A percentile compares a stretch with the other conserved stretches of the same genome.
Conservation (phyloP, 2,797 vertebrate genomes). For the Sebastes baramenuke region DNA sequence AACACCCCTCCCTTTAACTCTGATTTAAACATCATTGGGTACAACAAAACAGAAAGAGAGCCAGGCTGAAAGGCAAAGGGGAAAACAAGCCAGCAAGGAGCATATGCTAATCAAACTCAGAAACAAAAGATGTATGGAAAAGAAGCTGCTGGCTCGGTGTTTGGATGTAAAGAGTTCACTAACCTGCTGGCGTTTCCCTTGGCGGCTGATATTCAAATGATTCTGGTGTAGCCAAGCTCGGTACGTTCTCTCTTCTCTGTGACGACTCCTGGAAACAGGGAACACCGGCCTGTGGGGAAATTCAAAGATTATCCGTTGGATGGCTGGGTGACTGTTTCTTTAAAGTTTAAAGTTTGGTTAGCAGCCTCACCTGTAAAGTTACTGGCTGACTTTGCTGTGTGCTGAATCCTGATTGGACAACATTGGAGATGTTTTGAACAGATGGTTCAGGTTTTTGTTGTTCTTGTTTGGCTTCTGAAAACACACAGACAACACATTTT, state of each 20-base stretch:
- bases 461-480: slow-evolving; percentile 57
- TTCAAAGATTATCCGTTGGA: background rate
- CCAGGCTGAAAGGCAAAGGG: background rate
- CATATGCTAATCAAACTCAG: slow-evolving; percentile 12
- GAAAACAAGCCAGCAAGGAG: background rate
- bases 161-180: background rate
- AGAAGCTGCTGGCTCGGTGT: slow-evolving; percentile 21
- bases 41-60: slow-evolving; percentile 1
- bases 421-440: background rate
- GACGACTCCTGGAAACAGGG: slow-evolving; percentile 16
- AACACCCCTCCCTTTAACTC: background rate
- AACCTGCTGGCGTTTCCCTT: slow-evolving; percentile 52
- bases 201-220: slow-evolving; percentile 29
- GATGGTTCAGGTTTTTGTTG: slow-evolving; percentile 1
- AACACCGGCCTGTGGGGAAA: slow-evolving; percentile 27
- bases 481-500: background rate
- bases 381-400: slow-evolving; percentile 10
- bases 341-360: background rate
- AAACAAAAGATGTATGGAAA: slow-evolving; percentile 30
- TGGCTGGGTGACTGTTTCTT: background rate
- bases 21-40: background rate
- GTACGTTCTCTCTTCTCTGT: slow-evolving; percentile 8
- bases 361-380: slow-evolving; percentile 56
- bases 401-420: slow-evolving; percentile 24
- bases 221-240: slow-evolving; percentile 8